phyloP scores from a whole-genome alignment of 2,888 invertebrate genomes.

The Tortricodes alternella region DNA sequence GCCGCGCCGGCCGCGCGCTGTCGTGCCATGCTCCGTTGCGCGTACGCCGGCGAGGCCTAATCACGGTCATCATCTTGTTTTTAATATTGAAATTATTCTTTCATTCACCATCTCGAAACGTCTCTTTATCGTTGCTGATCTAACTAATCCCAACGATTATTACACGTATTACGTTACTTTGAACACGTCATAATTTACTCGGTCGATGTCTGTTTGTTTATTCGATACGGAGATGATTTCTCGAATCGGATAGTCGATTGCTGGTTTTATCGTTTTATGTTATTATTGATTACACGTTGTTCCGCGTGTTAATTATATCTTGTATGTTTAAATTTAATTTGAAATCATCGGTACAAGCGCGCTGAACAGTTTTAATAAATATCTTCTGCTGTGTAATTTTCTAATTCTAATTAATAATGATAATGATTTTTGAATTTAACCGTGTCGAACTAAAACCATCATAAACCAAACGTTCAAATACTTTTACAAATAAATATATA shows the following conservation, averaged over 20 bases:
- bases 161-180: conserved; percentile 75
- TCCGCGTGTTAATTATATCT: conserved; percentile 67
- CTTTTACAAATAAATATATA: conserved; percentile 14
- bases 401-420: conserved; percentile 14
- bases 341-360: conserved; percentile 42
- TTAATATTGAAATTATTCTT: conserved; percentile 74
- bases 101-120: conserved; percentile 71
- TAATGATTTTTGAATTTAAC: neutral
- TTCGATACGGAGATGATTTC: conserved; percentile 63
- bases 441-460: neutral
- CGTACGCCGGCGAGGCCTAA: conserved; percentile 57
- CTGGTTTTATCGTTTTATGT: conserved; percentile 58
- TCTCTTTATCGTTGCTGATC: conserved; percentile 70
- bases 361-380: conserved; percentile 19
- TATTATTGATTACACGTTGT: conserved; percentile 75
- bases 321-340: conserved; percentile 67
- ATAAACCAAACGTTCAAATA: neutral
- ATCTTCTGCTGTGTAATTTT: conserved; percentile 11
- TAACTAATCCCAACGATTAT: conserved; percentile 74
- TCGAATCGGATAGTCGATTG: conserved; percentile 59
- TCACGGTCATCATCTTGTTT: conserved; percentile 67
- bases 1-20: conserved; percentile 52
- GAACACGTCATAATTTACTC: conserved; percentile 68
- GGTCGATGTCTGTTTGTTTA: conserved; percentile 70
- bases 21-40: conserved; percentile 59